Base-by-base conservation (phyloP, 2,888 invertebrate species). In the Eledona agricola region DNA sequence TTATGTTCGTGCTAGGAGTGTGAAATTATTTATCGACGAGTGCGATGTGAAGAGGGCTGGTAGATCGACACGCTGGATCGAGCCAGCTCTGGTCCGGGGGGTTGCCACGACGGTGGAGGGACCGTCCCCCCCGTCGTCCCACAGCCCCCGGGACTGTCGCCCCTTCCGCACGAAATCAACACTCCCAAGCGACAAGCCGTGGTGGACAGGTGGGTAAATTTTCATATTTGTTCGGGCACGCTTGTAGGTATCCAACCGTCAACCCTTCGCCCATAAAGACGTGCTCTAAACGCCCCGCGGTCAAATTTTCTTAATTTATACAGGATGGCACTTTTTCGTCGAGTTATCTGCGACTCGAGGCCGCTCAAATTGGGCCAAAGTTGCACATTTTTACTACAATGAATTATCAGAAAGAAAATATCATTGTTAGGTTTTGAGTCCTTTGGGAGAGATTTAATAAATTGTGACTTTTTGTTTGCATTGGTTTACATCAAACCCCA, bases 161-260 rank as follows among this genome's bases (percentile, higher is more conserved):
- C 81, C 72, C 80, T 82, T 66, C 81, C 81, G 78, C 80, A 80
- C 71, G 89, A 90, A 78, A 80, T 82, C 60, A 80, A 89, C 72
- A 87, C 90, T 69, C 87, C 90, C 23, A 90, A 90, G 76, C 80
- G 87, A 62, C 90, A 91, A 77, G 90, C 90, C 71, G 90, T 91
- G 72, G 89, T 95, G 67, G 94, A 94, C 75, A 80, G 83, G 84
- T 84, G 66, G 73, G 75, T 69, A 47, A 20, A 26, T 22, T 40
- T 7, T n/a, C 22, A 17, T 22, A 23, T 37, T 37, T 47, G 13
- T 45, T 32, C 23, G 29, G 17, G 17, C 15, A 10, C 28, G 6
- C 28, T 40, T 28, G 16, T 22, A 37, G 35, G 12, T 12, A 10
- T 6, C 12, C 9, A 7, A n/a, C n/a, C 32, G n/a, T 9, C 15